These are phyloP conservation scores for Aphidius ervi DNA, from an alignment of 1,140 invertebrate species.

Conservation along the genomic window DNA sequence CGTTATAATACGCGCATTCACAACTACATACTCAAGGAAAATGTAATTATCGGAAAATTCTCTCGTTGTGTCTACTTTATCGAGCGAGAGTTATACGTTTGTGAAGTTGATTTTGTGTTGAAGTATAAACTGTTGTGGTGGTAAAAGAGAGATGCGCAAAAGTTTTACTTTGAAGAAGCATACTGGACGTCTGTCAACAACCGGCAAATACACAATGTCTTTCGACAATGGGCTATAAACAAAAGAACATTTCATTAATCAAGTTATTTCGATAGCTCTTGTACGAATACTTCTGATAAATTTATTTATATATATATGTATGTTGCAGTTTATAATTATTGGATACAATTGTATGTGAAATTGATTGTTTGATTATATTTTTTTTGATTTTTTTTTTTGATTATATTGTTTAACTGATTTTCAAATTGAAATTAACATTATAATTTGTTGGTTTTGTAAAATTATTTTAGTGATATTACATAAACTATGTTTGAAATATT, in stretches of 20 bases:
- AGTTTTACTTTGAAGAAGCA: constrained; percentile 14
- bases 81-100: constrained; percentile 10
- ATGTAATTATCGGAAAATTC: constrained; percentile 21
- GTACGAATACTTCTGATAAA: no score
- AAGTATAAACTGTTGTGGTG: background rate
- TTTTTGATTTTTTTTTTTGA: no score
- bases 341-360: no score
- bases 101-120: constrained; percentile 3
- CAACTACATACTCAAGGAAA: background rate
- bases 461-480: no score
- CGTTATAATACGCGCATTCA: no score
- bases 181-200: constrained; percentile 19
- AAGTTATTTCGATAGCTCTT: constrained; percentile 8
- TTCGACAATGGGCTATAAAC: constrained; percentile 14
- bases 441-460: no score
- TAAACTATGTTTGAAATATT: no score
- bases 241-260: constrained; percentile 22
- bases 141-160: background rate
- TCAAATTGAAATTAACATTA: no score
- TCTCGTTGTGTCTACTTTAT: constrained; percentile 17
- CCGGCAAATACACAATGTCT: constrained; percentile 1
- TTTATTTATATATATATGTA: no score
- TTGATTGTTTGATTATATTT: no score
- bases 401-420: no score
- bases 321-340: no score